phyloP scores from a whole-genome alignment of 2,797 vertebrate species.

The Sebastes umbrosus region DNA sequence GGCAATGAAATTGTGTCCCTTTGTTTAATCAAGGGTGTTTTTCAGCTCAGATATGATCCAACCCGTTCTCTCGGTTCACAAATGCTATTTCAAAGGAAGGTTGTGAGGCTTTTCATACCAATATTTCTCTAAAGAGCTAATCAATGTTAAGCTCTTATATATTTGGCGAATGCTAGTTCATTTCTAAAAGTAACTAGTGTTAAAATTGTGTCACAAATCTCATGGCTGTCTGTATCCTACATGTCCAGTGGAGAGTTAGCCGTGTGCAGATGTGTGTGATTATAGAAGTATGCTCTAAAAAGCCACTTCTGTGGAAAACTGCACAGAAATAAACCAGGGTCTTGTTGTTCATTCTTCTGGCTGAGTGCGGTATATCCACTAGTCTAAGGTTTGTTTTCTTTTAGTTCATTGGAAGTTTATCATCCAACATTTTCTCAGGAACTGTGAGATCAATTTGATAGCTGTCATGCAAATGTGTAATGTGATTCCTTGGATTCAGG shows the following conservation, averaged over 20 bases:
- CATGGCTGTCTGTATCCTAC: background rate
- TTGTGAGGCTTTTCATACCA: background rate
- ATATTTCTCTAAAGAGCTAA: background rate
- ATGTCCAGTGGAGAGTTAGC: background rate
- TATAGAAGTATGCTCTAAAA: background rate
- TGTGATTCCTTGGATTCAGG: background rate
- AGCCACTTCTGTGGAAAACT: background rate
- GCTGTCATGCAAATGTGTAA: background rate
- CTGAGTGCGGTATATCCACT: background rate
- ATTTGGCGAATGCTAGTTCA: background rate
- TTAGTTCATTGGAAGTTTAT: background rate
- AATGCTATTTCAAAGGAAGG: background rate
- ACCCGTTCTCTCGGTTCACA: background rate
- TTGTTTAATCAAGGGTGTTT: conserved; percentile 10
- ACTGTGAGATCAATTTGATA: background rate
- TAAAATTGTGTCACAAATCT: background rate
- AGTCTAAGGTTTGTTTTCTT: background rate
- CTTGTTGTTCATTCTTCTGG: background rate
- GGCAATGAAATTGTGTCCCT: background rate
- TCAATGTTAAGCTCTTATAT: background rate
- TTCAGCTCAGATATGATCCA: conserved; percentile 1
- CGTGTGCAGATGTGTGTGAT: background rate
- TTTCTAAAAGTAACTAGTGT: background rate
- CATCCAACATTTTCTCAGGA: background rate
- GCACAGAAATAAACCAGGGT: background rate